These are phyloP conservation scores for Piprites chloris DNA, from an alignment of 2,113 vertebrate species.

Conservation along the genomic window DNA sequence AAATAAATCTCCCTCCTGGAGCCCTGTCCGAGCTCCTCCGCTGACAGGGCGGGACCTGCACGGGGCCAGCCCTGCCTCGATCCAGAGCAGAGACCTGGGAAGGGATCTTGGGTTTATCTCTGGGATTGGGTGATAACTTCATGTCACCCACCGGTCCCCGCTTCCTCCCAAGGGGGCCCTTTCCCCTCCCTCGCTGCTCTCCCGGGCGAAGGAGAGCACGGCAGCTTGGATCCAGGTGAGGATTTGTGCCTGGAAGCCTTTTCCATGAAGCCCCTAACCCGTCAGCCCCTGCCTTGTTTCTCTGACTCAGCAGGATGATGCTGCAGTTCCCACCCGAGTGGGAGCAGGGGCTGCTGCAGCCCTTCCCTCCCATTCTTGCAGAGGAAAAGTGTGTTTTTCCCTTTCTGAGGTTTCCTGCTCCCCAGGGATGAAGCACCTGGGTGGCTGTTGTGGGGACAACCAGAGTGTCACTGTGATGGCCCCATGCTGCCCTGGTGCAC, in stretches of 20 bases:
- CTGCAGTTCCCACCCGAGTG: neutral
- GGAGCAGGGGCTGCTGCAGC: neutral
- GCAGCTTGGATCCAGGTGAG: neutral
- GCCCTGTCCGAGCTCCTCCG: neutral
- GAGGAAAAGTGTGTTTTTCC: neutral
- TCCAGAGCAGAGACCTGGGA: neutral
- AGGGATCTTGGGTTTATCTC: neutral
- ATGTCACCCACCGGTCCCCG: rapidly evolving
- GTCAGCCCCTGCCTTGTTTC: neutral
- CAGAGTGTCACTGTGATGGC: rapidly evolving
- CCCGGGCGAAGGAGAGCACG: rapidly evolving
- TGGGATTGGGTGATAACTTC: rapidly evolving
- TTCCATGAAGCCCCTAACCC: neutral
- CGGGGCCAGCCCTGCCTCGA: neutral
- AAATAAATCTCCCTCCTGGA: neutral
- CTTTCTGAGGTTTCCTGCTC: neutral
- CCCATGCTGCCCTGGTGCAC: rapidly evolving
- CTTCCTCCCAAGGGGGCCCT: neutral
- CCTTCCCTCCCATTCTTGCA: rapidly evolving
- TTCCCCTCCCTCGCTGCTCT: neutral
- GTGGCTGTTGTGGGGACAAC: neutral
- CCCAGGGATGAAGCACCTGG: neutral
- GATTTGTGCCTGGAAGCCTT: neutral
- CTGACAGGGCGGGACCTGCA: neutral
- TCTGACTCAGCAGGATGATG: neutral